These are phyloP conservation scores for Tapera naevia DNA, from an alignment of 2,797 vertebrate species.

Conservation along the genomic window DNA sequence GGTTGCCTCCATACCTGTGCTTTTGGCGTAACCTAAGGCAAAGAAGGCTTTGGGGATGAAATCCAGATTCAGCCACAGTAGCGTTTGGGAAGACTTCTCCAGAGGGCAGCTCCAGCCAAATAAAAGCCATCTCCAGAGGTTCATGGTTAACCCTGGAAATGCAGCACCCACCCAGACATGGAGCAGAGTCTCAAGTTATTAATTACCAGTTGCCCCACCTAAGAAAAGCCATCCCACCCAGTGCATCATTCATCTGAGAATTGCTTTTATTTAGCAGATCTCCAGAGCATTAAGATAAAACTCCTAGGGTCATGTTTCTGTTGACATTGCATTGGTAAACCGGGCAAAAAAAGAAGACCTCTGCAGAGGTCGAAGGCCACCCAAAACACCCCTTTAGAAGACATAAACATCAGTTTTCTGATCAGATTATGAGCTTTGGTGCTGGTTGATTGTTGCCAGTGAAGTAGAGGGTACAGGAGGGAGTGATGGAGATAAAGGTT, in stretches of 20 bases:
- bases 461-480: neutral
- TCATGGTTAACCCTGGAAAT: accelerated
- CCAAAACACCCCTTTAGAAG: slow-evolving; percentile 80
- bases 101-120: neutral
- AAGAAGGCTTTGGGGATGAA: neutral
- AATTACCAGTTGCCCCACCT: neutral
- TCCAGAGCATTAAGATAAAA: slow-evolving; percentile 76
- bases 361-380: slow-evolving; percentile 83
- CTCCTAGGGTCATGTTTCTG: slow-evolving; percentile 52
- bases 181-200: neutral
- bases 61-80: accelerated
- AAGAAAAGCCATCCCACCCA: neutral
- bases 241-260: neutral
- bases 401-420: slow-evolving; percentile 72
- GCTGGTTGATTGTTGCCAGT: neutral
- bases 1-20: accelerated
- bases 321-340: slow-evolving; percentile 36
- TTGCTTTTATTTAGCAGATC: slow-evolving; percentile 77
- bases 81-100: neutral
- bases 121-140: neutral
- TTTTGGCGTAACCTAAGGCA: neutral
- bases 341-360: slow-evolving; percentile 82
- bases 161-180: accelerated
- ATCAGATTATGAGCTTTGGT: slow-evolving; percentile 39
- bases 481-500: neutral